Base-by-base conservation (phyloP, 1,140 invertebrate genomes). In the Drosophila bocki region DNA sequence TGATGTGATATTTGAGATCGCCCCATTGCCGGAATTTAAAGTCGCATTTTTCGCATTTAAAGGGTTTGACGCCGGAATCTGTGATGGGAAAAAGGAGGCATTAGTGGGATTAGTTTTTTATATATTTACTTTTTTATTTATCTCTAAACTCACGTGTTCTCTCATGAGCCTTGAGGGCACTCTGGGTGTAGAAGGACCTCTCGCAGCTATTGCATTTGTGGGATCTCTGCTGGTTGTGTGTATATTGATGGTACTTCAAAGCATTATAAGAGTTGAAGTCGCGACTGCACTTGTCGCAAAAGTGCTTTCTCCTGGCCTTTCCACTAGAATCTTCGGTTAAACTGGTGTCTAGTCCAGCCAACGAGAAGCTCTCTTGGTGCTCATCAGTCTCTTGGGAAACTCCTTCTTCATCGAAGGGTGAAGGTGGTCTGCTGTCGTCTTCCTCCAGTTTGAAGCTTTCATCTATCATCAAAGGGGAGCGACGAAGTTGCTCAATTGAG, bases 1-100 rank as follows among this genome's bases (percentile, higher is more conserved):
- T 96, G 70, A 96, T 96, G 93, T 99, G 98, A 80, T 98, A 97
- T 76, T 98, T 98, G 19, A 99, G 93, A 91, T 98, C 97, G 58
- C 97, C 97, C 96, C 96, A 97, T 90, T 97, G 97, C 1, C 97
- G 94, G 86, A 97, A 98, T 81, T 95, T 94, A 15, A 95, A 94
- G 3, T 96, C 96, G 91, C 97, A 98, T 19, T 80, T 61, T 13
- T 96, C 95, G 88, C 97, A 97, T 84, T 96, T 95, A 92, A 96
- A 97, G 0, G 97, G 97, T 74, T 96, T 96, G 41, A 96, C 95
- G 17, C 96, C 96, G 45, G 95, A 96, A 92, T 97, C 85, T 96
- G 44, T 29, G 48, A 5, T 9, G 3, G 12, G 2, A 11, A 5
- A 7, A 8, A 6, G 26, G 37, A 47, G 19, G 19, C 1, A 19